Evolutionary conservation across 2,888 invertebrate species (phyloP).

Genomic region (Drosophila maculinotata): DNA sequence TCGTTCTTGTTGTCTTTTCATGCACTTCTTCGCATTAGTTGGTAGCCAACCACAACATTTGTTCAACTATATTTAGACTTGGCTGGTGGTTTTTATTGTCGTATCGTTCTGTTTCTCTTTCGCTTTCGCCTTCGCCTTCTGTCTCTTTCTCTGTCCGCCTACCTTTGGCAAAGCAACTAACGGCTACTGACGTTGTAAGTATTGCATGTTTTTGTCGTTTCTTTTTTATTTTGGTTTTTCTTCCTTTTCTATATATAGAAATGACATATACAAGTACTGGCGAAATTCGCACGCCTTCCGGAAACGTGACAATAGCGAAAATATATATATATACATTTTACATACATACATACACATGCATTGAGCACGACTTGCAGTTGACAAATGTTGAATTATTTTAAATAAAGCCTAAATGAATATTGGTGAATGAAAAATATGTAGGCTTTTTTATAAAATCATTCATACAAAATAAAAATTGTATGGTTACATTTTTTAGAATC

Average conservation of each 20-base stretch:
- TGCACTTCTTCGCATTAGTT: conserved; percentile 30
- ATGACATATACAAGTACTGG: conserved; percentile 60
- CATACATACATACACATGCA: background rate
- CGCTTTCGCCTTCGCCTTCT: conserved; percentile 5
- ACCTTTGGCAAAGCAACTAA: conserved; percentile 40
- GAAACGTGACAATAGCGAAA: conserved; percentile 64
- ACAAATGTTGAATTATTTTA: background rate
- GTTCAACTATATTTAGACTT: conserved; percentile 50
- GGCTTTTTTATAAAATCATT: too few species aligned
- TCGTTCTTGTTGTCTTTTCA: conserved; percentile 14
- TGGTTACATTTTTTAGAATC: too few species aligned
- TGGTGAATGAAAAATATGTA: too few species aligned
- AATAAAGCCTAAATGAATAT: too few species aligned
- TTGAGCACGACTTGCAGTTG: conserved; percentile 7
- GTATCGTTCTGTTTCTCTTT: background rate
- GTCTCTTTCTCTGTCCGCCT: background rate
- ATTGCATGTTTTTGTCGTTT: conserved; percentile 68
- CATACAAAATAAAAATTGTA: too few species aligned
- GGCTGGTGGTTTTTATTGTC: conserved; percentile 33
- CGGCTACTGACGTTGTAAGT: conserved; percentile 53
- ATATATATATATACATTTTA: background rate
- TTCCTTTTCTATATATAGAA: conserved; percentile 68
- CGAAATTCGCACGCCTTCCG: conserved; percentile 64
- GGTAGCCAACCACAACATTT: conserved; percentile 22
- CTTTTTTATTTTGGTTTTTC: conserved; percentile 61